Evolutionary conservation across 2,888 invertebrate genomes (phyloP), one percentile per base, ranked within the genome.

Genomic region (Acleris cristana): DNA sequence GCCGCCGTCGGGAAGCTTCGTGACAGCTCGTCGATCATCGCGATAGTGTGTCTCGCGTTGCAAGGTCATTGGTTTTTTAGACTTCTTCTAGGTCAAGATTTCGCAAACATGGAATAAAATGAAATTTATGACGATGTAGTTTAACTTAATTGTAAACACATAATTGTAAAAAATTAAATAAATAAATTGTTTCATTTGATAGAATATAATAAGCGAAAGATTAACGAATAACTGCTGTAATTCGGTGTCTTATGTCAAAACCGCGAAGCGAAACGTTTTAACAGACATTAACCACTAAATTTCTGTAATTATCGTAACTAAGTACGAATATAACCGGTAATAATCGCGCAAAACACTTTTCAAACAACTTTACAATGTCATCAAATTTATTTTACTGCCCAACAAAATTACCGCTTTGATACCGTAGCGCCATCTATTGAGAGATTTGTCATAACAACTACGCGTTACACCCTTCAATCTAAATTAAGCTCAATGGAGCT

Each of bases 1-100:
- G 59, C 53, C 12, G 60, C 82, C 77, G 76, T 72, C 73, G 68
- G 70, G 73, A 71, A 56, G 21, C 21, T 14, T 48, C 58, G 58
- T 78, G 85, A 82, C 84, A 81, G 79, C 69, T 74, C 76, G 85
- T 86, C 86, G 80, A 82, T 86, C 86, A 86, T 70, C 40, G 74
- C 76, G 74, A 84, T 84, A 83, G 26, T 79, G 74, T 82, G 80
- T 82, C 48, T 48, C 48, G 48, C 70, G 75, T 71, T 77, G 77
- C 85, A 86, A 86, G 86, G 84, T 82, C 84, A 40, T 40, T 10
- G 40, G 72, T 14, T 49, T 58, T 58, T 58, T 48, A 26, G 18
- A 7, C 23, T 45, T 44, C 48, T 19, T 52, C 49, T 65, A 56
- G 59, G 54, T 65, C 59, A 58, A 58, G 48, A 44, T 56, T 40